Conservation (phyloP, 2,888 invertebrate species). For the Eupithecia vulgata region DNA sequence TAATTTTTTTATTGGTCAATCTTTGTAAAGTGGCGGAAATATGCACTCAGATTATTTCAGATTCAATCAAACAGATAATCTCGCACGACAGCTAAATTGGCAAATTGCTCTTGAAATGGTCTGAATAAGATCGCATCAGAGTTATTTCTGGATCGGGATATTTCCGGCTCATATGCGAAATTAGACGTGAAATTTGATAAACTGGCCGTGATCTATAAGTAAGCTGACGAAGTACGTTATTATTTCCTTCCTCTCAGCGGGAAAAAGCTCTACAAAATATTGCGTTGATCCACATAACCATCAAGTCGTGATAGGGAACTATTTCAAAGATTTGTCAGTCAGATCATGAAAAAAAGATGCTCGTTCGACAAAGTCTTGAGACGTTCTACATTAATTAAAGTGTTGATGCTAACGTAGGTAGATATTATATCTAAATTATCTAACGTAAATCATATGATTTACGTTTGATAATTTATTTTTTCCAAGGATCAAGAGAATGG, state of each 20-base stretch:
- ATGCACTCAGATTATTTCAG: not conserved
- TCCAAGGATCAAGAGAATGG: not conserved
- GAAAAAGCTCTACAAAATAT: not conserved
- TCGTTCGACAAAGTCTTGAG: not conserved
- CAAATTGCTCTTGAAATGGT: slow-evolving; percentile 20
- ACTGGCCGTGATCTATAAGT: not conserved
- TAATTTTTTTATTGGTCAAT: not conserved
- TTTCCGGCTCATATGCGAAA: not conserved
- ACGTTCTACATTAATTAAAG: not conserved
- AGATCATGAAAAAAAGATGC: not conserved
- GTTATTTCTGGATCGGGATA: slow-evolving; percentile 4
- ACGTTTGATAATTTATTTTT: not conserved
- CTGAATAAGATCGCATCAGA: not conserved
- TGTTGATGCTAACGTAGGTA: not conserved
- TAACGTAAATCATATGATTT: too few species aligned
- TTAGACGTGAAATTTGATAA: not conserved
- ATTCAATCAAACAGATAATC: slow-evolving; percentile 20
- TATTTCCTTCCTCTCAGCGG: not conserved
- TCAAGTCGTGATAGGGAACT: not conserved
- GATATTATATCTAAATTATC: too few species aligned
- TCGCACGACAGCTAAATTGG: slow-evolving; percentile 13
- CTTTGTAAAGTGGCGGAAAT: slow-evolving; percentile 3
- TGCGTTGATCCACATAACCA: not conserved
- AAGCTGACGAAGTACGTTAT: not conserved
- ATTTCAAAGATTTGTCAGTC: not conserved